Conservation (phyloP, 64 coral and sea anemone species). For the Orbicella faveolata region DNA sequence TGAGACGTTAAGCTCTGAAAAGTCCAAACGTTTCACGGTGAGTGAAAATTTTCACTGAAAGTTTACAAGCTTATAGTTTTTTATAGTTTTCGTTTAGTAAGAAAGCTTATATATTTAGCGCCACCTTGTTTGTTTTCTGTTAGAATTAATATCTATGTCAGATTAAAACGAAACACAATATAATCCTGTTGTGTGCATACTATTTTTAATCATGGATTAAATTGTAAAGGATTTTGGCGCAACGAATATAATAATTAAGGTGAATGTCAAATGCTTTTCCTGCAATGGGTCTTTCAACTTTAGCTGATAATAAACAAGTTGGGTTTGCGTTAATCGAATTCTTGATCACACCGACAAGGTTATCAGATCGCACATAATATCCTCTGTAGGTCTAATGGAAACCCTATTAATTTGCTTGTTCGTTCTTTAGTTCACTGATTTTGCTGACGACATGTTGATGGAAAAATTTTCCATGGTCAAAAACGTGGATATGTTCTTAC, state of each 20-base stretch:
- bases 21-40: constrained; percentile 80
- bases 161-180: constrained; percentile 12
- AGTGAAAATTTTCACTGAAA: not conserved
- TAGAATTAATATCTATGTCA: constrained; percentile 23
- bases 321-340: not conserved
- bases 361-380: not conserved
- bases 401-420: not conserved
- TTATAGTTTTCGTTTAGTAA: not conserved
- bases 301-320: not conserved
- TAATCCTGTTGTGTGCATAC: constrained; percentile 26
- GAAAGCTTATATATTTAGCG: not conserved
- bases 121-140: constrained; percentile 15
- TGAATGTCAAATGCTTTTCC: not conserved
- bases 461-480: not conserved
- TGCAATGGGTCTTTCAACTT: not conserved
- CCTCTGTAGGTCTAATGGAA: not conserved
- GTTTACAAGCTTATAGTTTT: not conserved
- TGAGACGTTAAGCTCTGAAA: constrained; percentile 79
- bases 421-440: not conserved
- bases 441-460: not conserved
- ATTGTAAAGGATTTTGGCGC: not conserved
- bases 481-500: not conserved
- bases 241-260: not conserved
- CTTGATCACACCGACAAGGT: not conserved
- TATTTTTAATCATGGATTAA: constrained; percentile 17